Evolutionary conservation across 2,113 vertebrate species (phyloP).

Genomic region (Probosciger aterrimus): DNA sequence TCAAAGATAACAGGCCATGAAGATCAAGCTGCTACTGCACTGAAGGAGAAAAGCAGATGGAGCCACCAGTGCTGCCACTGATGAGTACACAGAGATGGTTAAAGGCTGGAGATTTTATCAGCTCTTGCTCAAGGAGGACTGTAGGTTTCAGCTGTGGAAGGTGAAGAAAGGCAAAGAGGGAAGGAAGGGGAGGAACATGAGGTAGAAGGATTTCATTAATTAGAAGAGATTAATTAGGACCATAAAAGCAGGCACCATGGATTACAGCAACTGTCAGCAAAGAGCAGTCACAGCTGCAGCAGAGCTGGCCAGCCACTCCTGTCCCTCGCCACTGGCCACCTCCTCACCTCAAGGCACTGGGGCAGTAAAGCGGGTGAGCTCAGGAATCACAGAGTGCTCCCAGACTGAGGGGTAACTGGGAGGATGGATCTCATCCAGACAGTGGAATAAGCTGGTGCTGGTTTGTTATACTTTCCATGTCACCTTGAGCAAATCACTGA

Average conservation of each 20-base stretch:
- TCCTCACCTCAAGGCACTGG: background rate
- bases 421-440: background rate
- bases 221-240: slow-evolving; percentile 92
- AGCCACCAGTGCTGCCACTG: slow-evolving; percentile 29
- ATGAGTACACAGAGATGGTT: slow-evolving; percentile 7
- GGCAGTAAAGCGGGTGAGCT: background rate
- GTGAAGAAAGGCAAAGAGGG: slow-evolving; percentile 37
- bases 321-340: background rate
- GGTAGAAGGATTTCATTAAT: slow-evolving; percentile 88
- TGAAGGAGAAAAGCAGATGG: slow-evolving; percentile 49
- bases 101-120: slow-evolving; percentile 52
- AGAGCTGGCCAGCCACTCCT: background rate
- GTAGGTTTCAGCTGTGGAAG: slow-evolving; percentile 6
- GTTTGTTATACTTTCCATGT: slow-evolving; percentile 65
- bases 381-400: background rate
- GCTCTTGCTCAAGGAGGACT: slow-evolving; percentile 7
- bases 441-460: slow-evolving; percentile 57
- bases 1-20: slow-evolving; percentile 57
- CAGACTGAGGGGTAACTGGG: background rate
- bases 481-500: slow-evolving; percentile 59
- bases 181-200: slow-evolving; percentile 74
- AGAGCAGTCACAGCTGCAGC: slow-evolving; percentile 70
- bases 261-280: slow-evolving; percentile 83
- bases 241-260: slow-evolving; percentile 88
- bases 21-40: slow-evolving; percentile 20